phyloP scores from a whole-genome alignment of 2,888 invertebrate genomes.

The Oxytorus armatus region DNA sequence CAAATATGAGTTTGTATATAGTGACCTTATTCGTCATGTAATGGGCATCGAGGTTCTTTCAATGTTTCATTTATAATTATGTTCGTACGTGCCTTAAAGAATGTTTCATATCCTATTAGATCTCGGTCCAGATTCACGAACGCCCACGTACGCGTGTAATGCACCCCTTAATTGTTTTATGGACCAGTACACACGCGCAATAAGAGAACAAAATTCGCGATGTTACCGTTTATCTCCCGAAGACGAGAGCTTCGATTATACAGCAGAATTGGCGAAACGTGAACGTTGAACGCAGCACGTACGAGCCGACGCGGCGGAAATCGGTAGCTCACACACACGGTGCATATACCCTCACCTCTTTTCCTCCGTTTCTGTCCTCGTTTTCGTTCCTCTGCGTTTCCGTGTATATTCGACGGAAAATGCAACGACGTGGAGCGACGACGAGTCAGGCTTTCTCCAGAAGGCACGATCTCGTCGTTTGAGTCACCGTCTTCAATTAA shows the following conservation, averaged over 20 bases:
- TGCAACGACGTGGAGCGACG: constrained; percentile 11
- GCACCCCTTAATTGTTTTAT: not conserved
- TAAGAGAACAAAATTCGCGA: not conserved
- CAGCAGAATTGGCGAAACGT: constrained; percentile 55
- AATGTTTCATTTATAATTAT: not conserved
- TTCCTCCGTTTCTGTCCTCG: not conserved
- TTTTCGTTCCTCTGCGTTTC: not conserved
- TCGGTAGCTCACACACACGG: constrained; percentile 24
- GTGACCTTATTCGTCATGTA: not conserved
- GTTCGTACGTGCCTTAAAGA: not conserved
- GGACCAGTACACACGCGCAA: not conserved
- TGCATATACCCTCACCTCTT: not conserved
- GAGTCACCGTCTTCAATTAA: constrained; percentile 82
- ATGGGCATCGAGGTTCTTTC: not conserved
- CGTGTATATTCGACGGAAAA: constrained; percentile 14
- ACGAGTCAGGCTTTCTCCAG: constrained; percentile 64
- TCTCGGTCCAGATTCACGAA: not conserved
- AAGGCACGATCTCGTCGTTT: constrained; percentile 71
- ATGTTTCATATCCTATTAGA: not conserved
- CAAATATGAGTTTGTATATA: too few species aligned
- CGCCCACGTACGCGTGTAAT: not conserved
- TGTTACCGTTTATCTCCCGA: constrained; percentile 25
- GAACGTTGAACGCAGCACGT: constrained; percentile 59
- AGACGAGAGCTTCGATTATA: constrained; percentile 58
- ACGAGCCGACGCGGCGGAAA: constrained; percentile 62